A percentile compares a stretch with the other conserved stretches of the same genome.
Conservation (phyloP, 2,797 vertebrate genomes). For the Pangasius sanitwongsei region DNA sequence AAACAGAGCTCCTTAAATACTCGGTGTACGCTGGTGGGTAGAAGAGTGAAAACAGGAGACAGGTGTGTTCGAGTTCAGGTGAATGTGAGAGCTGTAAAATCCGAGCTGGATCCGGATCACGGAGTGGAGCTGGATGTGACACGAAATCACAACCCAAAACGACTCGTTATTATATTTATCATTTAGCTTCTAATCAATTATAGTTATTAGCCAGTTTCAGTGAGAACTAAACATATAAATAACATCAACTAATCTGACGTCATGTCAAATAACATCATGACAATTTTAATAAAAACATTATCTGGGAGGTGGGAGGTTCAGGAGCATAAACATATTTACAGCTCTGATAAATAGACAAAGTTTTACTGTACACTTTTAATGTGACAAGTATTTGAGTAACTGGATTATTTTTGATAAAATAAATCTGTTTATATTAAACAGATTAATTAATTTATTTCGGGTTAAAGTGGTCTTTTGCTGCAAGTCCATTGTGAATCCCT, state of each 20-base stretch:
- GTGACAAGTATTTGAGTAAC: not conserved
- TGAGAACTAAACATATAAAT: too few species aligned
- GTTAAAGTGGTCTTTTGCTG: not conserved
- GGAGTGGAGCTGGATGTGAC: not conserved
- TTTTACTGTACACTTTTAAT: not conserved
- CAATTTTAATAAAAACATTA: not conserved
- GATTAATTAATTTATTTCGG: not conserved
- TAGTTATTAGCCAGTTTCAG: not conserved
- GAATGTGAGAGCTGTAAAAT: not conserved
- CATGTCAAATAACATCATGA: not conserved
- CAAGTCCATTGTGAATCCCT: not conserved
- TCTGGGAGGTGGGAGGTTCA: not conserved
- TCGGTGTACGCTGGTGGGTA: not conserved
- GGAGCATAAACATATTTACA: not conserved
- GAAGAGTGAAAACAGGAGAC: not conserved
- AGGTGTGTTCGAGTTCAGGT: conserved; percentile 3
- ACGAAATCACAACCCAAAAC: not conserved
- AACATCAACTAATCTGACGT: not conserved
- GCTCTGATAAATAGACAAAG: not conserved
- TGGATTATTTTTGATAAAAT: not conserved
- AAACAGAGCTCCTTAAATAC: not conserved
- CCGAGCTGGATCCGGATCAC: not conserved
- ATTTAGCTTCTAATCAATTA: not conserved
- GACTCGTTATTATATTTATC: not conserved
- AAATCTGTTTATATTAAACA: too few species aligned